A percentile compares a stretch with the other conserved stretches of the same genome.
Evolutionary conservation across 2,113 vertebrate species (phyloP).

Genomic region (Corythoichthys haematopterus): DNA sequence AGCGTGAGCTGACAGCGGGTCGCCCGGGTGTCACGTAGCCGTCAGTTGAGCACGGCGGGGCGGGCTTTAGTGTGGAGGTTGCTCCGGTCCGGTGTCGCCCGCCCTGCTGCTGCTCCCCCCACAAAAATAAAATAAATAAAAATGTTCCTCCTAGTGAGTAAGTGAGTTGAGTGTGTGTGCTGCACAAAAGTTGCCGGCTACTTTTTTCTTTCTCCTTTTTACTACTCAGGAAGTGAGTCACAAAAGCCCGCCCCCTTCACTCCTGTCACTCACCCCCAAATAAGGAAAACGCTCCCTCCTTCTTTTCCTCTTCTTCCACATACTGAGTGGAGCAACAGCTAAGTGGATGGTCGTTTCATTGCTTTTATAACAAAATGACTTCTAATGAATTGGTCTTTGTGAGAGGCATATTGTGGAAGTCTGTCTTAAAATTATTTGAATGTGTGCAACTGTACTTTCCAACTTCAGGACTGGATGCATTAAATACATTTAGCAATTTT

Average conservation of each 20-base stretch:
- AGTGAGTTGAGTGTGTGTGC: not conserved
- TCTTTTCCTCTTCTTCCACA: not conserved
- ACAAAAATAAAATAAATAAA: not conserved
- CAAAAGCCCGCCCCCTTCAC: constrained; percentile 69
- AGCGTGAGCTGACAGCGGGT: constrained; percentile 1
- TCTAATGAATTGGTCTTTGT: not conserved
- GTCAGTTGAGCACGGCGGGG: constrained; percentile 20
- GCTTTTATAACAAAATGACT: not conserved
- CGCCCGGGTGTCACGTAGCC: constrained; percentile 13
- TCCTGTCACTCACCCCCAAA: constrained; percentile 32
- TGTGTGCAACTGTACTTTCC: not conserved
- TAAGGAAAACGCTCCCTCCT: not conserved
- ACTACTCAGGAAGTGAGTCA: constrained; percentile 77
- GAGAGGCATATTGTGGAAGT: not conserved
- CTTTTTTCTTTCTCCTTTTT: constrained; percentile 51
- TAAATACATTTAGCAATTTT: not conserved
- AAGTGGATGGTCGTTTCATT: not conserved
- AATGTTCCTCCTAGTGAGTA: not conserved
- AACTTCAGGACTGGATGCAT: not conserved
- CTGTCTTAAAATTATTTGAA: not conserved
- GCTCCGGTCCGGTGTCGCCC: constrained; percentile 34
- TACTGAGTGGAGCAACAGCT: not conserved
- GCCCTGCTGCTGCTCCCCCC: constrained; percentile 4
- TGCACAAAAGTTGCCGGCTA: constrained; percentile 54
- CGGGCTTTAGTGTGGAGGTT: constrained; percentile 31